Evolutionary conservation across 37 sponge, comb jelly and placozoan genomes (phyloP).

Genomic region (Chondrosia reniformis): DNA sequence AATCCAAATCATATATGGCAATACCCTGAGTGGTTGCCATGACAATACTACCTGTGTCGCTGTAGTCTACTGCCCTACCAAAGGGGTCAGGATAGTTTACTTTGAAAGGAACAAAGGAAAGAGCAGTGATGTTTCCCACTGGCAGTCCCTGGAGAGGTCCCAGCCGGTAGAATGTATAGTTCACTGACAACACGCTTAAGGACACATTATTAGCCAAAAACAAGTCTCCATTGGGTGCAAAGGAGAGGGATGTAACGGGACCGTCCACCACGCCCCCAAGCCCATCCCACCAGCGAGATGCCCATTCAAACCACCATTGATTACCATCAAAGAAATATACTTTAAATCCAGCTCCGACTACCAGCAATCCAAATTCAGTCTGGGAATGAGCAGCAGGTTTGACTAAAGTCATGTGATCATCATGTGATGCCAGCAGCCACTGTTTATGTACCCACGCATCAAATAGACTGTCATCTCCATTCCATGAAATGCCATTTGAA

Average conservation of each 20-base stretch:
- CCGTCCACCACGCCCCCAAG: slow-evolving; percentile 85
- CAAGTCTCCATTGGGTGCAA: slow-evolving; percentile 58
- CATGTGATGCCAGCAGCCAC: too few species aligned
- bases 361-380: slow-evolving; percentile 62
- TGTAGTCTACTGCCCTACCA: neutral
- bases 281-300: slow-evolving; percentile 54
- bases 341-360: slow-evolving; percentile 34
- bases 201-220: slow-evolving; percentile 72
- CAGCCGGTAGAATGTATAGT: slow-evolving; percentile 79
- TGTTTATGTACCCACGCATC: neutral
- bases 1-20: slow-evolving; percentile 47
- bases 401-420: neutral
- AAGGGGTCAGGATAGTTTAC: slow-evolving; percentile 27
- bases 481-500: neutral
- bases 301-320: slow-evolving; percentile 83
- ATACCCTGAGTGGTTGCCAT: slow-evolving; percentile 38
- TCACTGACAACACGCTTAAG: slow-evolving; percentile 47
- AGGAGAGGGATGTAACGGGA: slow-evolving; percentile 44
- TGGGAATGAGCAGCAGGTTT: neutral
- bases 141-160: slow-evolving; percentile 76
- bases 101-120: slow-evolving; percentile 24
- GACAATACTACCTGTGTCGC: slow-evolving; percentile 1
- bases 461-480: neutral
- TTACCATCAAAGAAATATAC: slow-evolving; percentile 71
- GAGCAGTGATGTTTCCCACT: slow-evolving; percentile 37